Percentiles rank a stretch among this genome's conserved stretches.
Conservation (phyloP, 2,888 invertebrate species). For the Ectemnius cavifrons region DNA sequence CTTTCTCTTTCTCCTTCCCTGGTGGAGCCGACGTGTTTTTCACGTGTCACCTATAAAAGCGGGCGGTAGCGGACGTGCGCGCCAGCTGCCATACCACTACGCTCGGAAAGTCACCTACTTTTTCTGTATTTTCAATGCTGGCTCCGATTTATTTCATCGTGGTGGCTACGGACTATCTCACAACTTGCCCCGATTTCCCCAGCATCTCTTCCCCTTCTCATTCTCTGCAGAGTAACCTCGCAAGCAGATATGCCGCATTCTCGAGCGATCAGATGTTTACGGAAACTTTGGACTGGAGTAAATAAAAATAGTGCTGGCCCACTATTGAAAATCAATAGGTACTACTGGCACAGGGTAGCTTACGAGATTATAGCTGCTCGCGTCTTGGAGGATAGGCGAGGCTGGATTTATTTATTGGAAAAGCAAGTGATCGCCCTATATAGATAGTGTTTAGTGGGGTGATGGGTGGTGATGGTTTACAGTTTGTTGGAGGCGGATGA, state of each 20-base stretch:
- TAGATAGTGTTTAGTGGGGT: background rate
- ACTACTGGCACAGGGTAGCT: constrained; percentile 1
- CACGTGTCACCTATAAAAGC: too few species aligned
- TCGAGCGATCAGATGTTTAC: constrained; percentile 1
- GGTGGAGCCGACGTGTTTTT: background rate
- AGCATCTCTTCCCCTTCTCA: background rate
- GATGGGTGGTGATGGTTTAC: background rate
- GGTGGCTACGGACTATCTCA: background rate
- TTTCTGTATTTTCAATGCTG: constrained; percentile 20
- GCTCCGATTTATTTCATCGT: background rate
- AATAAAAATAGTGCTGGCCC: constrained; percentile 31
- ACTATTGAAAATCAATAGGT: constrained; percentile 44
- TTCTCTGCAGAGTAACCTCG: background rate
- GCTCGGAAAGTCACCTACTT: constrained; percentile 11
- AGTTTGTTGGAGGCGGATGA: too few species aligned
- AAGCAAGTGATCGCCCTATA: background rate
- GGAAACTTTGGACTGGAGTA: constrained; percentile 20
- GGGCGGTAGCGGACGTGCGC: too few species aligned
- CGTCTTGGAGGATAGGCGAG: too few species aligned
- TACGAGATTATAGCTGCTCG: background rate
- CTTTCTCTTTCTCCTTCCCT: background rate
- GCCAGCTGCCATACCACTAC: background rate
- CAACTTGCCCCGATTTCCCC: background rate
- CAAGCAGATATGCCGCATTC: too few species aligned
- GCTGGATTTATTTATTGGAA: too few species aligned